Conservation (phyloP, 2,888 invertebrate genomes). For the Congeria kusceri region DNA sequence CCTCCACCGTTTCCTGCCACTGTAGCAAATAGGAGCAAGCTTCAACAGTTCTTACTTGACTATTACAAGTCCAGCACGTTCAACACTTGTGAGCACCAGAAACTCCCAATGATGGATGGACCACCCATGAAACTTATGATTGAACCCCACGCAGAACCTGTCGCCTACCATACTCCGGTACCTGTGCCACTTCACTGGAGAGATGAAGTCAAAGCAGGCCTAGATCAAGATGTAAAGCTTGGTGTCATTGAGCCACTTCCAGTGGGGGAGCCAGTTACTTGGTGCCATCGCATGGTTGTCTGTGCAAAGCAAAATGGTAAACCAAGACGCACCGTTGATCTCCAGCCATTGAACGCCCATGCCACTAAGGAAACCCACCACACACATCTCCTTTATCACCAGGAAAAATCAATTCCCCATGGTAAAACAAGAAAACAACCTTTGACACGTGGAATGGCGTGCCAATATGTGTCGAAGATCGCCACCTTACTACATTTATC, state of each 20-base stretch:
- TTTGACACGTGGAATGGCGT: conserved; percentile 63
- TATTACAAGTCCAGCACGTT: conserved; percentile 71
- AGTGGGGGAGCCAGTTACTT: conserved; percentile 67
- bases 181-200: conserved; percentile 75
- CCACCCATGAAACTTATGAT: conserved; percentile 69
- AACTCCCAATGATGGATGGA: conserved; percentile 60
- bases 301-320: conserved; percentile 67
- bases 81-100: conserved; percentile 73
- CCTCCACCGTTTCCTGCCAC: conserved; percentile 61
- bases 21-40: conserved; percentile 44
- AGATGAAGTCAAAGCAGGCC: conserved; percentile 67
- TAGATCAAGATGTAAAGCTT: conserved; percentile 68
- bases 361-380: conserved; percentile 67
- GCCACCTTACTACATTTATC: conserved; percentile 66
- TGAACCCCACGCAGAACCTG: conserved; percentile 65
- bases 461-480: conserved; percentile 57
- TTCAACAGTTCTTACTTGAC: conserved; percentile 63
- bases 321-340: conserved; percentile 69
- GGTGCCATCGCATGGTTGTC: conserved; percentile 68
- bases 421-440: conserved; percentile 62
- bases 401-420: conserved; percentile 64
- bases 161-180: conserved; percentile 71
- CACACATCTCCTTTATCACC: conserved; percentile 63
- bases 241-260: conserved; percentile 68
- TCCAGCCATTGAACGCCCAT: conserved; percentile 68